Evolutionary conservation across 53 echinoderm and acorn worm species (phyloP), one percentile per base, ranked within the genome.

Genomic region (Actinopyga echinites): DNA sequence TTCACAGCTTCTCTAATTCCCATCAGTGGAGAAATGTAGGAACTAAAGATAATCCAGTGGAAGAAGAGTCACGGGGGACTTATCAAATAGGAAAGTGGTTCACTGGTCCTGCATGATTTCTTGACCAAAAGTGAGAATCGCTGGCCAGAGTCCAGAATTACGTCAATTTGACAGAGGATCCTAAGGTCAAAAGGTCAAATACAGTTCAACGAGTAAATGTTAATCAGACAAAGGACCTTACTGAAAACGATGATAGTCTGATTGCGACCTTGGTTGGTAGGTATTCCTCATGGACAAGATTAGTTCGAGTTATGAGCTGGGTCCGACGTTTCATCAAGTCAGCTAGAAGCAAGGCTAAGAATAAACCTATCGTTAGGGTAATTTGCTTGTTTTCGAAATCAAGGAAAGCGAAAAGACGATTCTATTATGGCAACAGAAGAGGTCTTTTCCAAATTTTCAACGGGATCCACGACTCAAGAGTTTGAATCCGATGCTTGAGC

Each of bases 11-110:
- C 7, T 80, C 85, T 1, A 68, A 34, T 1, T 40, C 80, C 21
- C 63, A 69, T 20, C 89, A 89, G 42, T 89, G 89, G 89, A 85
- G 85, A 32, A 81, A 85, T 44, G 89, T 80, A 5, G 69, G 57
- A 30, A 80, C 61, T 20, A 59, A 69, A 60, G 62, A 85, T 24
- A 89, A 89, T 30, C 85, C 80, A 22, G 80, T 59, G 4, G 60
- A 79, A 0, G 80, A 79, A 35, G 80, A 34, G 35, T 57, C 80
- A 6, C 57, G 80, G 57, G 80, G 60, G 9, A 79, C 80, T 59
- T 30, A 57, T 24, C 60, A 19, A 57, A 30, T 30, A 19, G 38
- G 33, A 30, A 59, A 19, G 60, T 79, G 60, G 60, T 58, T 79
- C 9, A 34, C 60, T 19, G 80, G 61, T 8, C 58, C 59, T 17